These are phyloP conservation scores for Drosophila pectinifera DNA, from an alignment of 1,140 invertebrate species.

Conservation along the genomic window DNA sequence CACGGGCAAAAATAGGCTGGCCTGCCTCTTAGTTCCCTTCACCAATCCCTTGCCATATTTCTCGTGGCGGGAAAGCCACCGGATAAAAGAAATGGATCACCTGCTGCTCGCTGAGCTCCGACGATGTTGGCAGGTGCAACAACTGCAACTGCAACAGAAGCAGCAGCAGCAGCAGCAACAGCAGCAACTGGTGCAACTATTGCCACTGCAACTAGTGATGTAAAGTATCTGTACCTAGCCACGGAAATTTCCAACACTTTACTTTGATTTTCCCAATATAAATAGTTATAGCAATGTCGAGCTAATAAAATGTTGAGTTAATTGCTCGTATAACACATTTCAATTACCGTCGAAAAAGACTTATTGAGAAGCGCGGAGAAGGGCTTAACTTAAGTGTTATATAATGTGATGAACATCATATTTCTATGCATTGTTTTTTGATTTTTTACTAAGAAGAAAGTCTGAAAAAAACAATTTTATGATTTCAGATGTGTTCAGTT, in stretches of 20 bases:
- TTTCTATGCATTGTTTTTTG: not conserved
- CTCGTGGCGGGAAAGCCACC: conserved; percentile 53
- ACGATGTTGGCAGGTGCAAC: conserved; percentile 74
- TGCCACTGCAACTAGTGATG: conserved; percentile 23
- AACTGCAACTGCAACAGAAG: conserved; percentile 42
- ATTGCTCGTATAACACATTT: not conserved
- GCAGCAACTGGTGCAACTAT: conserved; percentile 13
- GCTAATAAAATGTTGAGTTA: no score
- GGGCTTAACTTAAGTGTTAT: not conserved
- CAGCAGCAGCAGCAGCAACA: conserved; percentile 19
- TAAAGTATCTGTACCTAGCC: not conserved
- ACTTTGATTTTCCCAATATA: not conserved
- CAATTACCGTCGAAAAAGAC: not conserved
- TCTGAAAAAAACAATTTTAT: not conserved
- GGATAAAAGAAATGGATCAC: conserved; percentile 84
- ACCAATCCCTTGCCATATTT: conserved; percentile 33
- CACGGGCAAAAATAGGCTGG: conserved; percentile 65
- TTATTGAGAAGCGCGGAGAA: not conserved
- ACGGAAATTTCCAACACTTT: not conserved
- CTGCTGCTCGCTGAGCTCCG: conserved; percentile 67
- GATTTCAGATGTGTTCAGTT: no score
- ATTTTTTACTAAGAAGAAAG: not conserved
- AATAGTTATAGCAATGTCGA: not conserved
- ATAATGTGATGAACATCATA: not conserved
- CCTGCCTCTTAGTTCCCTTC: conserved; percentile 25